Conservation (phyloP, 2,113 vertebrate genomes). For the Tachysurus vachellii region DNA sequence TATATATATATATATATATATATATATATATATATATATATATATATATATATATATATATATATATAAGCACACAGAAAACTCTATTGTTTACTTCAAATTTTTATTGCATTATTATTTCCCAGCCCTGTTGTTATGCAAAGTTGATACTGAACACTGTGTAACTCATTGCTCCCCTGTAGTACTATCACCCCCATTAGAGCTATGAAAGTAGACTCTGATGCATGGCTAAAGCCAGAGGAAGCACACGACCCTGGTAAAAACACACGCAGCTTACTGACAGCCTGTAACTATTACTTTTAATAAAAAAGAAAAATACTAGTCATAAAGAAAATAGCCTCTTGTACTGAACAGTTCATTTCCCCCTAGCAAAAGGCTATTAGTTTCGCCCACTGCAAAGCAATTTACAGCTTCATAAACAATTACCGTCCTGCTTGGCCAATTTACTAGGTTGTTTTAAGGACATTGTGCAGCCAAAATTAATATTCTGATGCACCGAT, state of each 20-base stretch:
- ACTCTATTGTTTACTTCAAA: constrained; percentile 35
- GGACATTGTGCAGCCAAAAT: constrained; percentile 56
- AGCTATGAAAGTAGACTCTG: constrained; percentile 51
- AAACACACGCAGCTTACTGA: constrained; percentile 49
- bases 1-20: too few species aligned
- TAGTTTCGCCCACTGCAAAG: constrained; percentile 60
- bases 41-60: too few species aligned
- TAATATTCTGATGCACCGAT: constrained; percentile 54
- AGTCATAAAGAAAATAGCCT: constrained; percentile 57
- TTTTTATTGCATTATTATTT: constrained; percentile 43
- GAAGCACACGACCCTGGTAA: constrained; percentile 38
- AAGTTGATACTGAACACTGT: constrained; percentile 45
- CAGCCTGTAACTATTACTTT: constrained; percentile 55
- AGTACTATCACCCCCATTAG: constrained; percentile 45
- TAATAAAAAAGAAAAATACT: constrained; percentile 59
- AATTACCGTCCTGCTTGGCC: constrained; percentile 60
- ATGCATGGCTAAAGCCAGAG: constrained; percentile 49
- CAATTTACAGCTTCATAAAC: constrained; percentile 63
- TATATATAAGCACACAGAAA: constrained; percentile 9
- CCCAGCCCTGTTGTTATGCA: constrained; percentile 43
- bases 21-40: too few species aligned
- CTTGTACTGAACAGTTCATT: constrained; percentile 53
- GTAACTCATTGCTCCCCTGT: constrained; percentile 48
- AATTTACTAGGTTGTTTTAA: constrained; percentile 62
- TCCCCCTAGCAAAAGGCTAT: constrained; percentile 49